phyloP scores from a whole-genome alignment of 2,888 invertebrate species.

The Erebia palarica region DNA sequence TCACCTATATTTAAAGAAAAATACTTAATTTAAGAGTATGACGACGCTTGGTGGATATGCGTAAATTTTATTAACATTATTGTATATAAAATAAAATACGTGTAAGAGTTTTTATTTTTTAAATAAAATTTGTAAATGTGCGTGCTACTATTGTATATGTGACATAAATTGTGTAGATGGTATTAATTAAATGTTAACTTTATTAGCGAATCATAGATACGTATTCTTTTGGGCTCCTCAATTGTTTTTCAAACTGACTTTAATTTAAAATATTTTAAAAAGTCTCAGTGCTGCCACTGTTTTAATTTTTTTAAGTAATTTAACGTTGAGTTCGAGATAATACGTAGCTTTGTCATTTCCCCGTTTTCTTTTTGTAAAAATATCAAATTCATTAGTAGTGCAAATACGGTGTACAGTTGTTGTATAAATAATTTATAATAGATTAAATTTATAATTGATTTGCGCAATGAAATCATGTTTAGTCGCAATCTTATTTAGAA shows the following conservation, averaged over 20 bases:
- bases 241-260: constrained; percentile 4
- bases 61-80: constrained; percentile 45
- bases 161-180: constrained; percentile 45
- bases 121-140: constrained; percentile 72
- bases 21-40: constrained; percentile 48
- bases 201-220: constrained; percentile 32
- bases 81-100: constrained; percentile 43
- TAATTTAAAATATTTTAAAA: neutral
- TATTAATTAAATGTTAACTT: constrained; percentile 33
- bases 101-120: constrained; percentile 54
- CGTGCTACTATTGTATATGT: constrained; percentile 75
- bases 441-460: constrained; percentile 38
- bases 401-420: constrained; percentile 41
- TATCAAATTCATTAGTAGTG: constrained; percentile 26
- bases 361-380: constrained; percentile 28
- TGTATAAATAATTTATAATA: constrained; percentile 48
- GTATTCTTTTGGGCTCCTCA: constrained; percentile 28
- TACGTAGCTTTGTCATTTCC: constrained; percentile 27
- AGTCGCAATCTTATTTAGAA: constrained; percentile 24
- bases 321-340: constrained; percentile 2
- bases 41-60: constrained; percentile 62
- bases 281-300: constrained; percentile 9
- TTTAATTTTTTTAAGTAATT: neutral
- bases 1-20: constrained; percentile 64
- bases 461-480: constrained; percentile 34